Base-by-base conservation (phyloP, 23 tunicate species). In the Oikopleura dioica region DNA sequence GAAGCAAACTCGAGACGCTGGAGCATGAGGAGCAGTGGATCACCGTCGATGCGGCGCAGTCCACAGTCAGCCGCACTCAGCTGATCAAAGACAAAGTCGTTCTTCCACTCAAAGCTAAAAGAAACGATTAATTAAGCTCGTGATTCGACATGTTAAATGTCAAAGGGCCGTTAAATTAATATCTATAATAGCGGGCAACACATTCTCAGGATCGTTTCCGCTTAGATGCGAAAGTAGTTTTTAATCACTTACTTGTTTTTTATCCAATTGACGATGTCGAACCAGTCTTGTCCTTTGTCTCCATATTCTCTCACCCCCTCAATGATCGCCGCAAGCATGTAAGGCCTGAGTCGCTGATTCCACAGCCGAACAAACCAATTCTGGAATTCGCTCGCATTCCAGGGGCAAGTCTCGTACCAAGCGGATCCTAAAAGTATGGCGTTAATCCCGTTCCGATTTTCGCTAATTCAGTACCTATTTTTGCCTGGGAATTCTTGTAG, bases 251-350 rank as follows among this genome's bases (percentile, higher is more conserved):
- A 63, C 72, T 28, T 63, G 33, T 63, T 63, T 63, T 63, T 63
- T 12, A 63, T 63, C 72, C 72, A 63, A 28, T 23, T 2, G 72
- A 28, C 29, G 26, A 63, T 63, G 26, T 63, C 72, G 26, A 63
- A 63, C 72, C 72, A 63, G 4, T 63, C 72, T 28, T 63, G 72
- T 24, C 72, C 72, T 28, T 63, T 63, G 26, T 63, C 72, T 24
- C 72, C 72, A 28, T 63, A 63, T 2, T 12, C 4, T 28, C 26
- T 63, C 29, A 63, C 72, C 26, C 72, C 72, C 72, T 63, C 72
- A 28, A 63, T 63, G 2, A 63, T 63, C 29, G 16, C 26, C 26
- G 72, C 72, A 12, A 12, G 72, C 16, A 63, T 24, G 33, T 21
- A 63, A 12, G 72, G 30, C 33, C 26, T 63, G 16, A 63, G 2